Evolutionary conservation across 2,888 invertebrate species (phyloP), one percentile per base, ranked within the genome.

Genomic region (Tineola bisselliella): DNA sequence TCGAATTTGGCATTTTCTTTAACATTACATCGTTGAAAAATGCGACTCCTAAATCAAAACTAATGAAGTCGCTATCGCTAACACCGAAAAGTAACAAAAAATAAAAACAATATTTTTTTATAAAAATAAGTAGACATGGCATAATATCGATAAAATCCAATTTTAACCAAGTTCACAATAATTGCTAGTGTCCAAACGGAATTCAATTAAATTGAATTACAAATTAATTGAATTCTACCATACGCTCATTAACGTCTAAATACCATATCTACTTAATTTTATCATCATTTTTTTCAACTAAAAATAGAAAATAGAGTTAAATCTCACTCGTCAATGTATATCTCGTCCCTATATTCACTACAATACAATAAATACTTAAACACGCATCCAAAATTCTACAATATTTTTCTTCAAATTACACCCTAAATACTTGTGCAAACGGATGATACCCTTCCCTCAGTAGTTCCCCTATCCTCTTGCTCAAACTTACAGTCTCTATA

Each of bases 301-400:
- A 25, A 25, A 25, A 25, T 6, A 25, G 2, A 25, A 38, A 2
- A 6, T 38, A 38, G 38, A 38, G 33, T 57, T 31, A 57, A 57
- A 57, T 57, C 57, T 57, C 57, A 57, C 57, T 57, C 38, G 10
- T 38, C n/a, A 10, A 38, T 31, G 31, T 31, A 31, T 31, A 31
- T 8, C 31, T n/a, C 38, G 38, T 38, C 5, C 1, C n/a, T n/a
- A 38, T 38, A n/a, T 6, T n/a, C 1, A 2, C 38, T 6, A 38
- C 38, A n/a, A n/a, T 38, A 38, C 38, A 38, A 38, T 38, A 38
- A 12, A 6, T 38, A 38, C 38, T 76, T 81, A 84, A 86, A 87
- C 84, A 86, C 83, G 76, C 82, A 74, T 86, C 86, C 82, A 87
- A 87, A 86, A 87, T 80, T 77, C 86, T 86, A 84, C 77, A 70